Conservation (phyloP, 2,888 invertebrate genomes). For the Diloba caeruleocephala region DNA sequence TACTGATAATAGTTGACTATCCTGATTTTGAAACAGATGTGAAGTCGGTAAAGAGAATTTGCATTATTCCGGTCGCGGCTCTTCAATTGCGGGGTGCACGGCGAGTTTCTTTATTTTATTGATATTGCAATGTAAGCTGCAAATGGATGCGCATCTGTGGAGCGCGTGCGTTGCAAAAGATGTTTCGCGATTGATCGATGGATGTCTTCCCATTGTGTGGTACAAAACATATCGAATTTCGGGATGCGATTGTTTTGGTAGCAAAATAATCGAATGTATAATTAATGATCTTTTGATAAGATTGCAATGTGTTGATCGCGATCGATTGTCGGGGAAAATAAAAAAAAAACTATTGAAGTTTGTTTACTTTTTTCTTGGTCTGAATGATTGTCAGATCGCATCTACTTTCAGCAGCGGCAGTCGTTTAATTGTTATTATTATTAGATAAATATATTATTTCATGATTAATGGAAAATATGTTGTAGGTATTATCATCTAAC, state of each 20-base stretch:
- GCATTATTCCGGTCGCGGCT: slow-evolving; percentile 33
- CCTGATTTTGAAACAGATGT: slow-evolving; percentile 50
- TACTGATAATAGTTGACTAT: slow-evolving; percentile 12
- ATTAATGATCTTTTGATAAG: slow-evolving; percentile 57
- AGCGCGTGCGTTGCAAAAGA: slow-evolving; percentile 78
- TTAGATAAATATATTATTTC: too few species aligned
- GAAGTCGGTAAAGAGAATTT: slow-evolving; percentile 58
- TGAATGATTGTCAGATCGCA: slow-evolving; percentile 10
- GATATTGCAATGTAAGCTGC: slow-evolving; percentile 60
- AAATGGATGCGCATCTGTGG: slow-evolving; percentile 71
- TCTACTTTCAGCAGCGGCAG: slow-evolving; percentile 4
- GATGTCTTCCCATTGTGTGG: slow-evolving; percentile 55
- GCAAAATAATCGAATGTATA: slow-evolving; percentile 51
- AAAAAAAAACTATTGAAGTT: slow-evolving; percentile 3
- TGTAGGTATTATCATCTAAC: too few species aligned
- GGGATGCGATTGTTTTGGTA: slow-evolving; percentile 47
- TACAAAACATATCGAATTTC: slow-evolving; percentile 61
- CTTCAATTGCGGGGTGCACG: slow-evolving; percentile 51
- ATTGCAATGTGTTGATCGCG: slow-evolving; percentile 39
- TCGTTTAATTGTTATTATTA: neutral
- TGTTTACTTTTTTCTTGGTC: slow-evolving; percentile 13
- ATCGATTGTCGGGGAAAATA: slow-evolving; percentile 26
- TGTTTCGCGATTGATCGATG: slow-evolving; percentile 76
- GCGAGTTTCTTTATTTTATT: slow-evolving; percentile 38
- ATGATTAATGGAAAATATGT: too few species aligned